Conservation (phyloP, 2,113 vertebrate genomes). For the Sceloporus tristichus region DNA sequence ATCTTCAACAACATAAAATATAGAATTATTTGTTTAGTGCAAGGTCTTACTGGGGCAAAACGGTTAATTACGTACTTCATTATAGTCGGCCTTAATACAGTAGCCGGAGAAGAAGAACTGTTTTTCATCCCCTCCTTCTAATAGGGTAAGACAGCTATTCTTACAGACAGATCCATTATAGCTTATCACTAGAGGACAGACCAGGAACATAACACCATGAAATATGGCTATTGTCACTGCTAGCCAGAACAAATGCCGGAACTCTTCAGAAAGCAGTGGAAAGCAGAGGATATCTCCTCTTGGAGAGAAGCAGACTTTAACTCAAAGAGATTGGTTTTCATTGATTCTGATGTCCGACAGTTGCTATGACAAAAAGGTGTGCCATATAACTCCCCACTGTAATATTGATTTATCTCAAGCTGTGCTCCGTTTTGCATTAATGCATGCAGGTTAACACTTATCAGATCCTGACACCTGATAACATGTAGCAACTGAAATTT, state of each 20-base stretch:
- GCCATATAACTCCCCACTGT: conserved; percentile 52
- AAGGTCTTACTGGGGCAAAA: conserved; percentile 84
- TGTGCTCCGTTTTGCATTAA: neutral
- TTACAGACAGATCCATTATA: conserved; percentile 90
- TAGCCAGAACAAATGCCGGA: conserved; percentile 50
- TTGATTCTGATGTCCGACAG: conserved; percentile 72
- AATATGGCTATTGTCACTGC: conserved; percentile 92
- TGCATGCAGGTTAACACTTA: conserved; percentile 43
- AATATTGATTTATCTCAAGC: conserved; percentile 56
- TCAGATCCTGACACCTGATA: neutral
- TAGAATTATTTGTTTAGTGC: conserved; percentile 69
- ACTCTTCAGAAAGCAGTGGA: conserved; percentile 51
- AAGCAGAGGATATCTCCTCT: conserved; percentile 58
- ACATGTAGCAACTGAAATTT: conserved; percentile 1
- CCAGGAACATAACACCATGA: conserved; percentile 79
- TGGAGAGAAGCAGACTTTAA: conserved; percentile 53
- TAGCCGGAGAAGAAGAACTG: conserved; percentile 79
- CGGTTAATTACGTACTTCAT: conserved; percentile 95
- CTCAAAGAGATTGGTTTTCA: conserved; percentile 75
- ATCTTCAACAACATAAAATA: conserved; percentile 57
- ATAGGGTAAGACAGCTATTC: conserved; percentile 81
- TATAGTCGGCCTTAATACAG: conserved; percentile 94
- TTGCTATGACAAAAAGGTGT: conserved; percentile 72
- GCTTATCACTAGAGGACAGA: conserved; percentile 93
- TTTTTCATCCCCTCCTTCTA: conserved; percentile 85